A percentile compares a stretch with the other conserved stretches of the same genome.
Evolutionary conservation across 1,140 invertebrate genomes (phyloP).

Genomic region (Caenorhabditis briggsae): DNA sequence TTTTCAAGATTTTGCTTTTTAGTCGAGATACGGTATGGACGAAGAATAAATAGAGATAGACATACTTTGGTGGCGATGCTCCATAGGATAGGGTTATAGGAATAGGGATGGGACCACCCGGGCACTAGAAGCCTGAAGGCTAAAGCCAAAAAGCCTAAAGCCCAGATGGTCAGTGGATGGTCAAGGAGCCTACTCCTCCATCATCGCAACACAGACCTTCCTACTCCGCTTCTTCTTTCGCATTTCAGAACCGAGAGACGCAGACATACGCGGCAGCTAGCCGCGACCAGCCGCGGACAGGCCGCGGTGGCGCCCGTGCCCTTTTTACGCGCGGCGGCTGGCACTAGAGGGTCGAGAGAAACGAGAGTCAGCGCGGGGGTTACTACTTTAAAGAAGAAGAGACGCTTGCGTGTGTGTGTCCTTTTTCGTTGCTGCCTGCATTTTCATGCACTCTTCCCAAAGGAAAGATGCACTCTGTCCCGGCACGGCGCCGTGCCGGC

Average conservation of each 20-base stretch:
- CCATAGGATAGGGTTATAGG: not conserved
- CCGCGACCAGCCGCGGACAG: conserved; percentile 44
- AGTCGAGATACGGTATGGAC: not conserved
- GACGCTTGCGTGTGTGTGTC: not conserved
- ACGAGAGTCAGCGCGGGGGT: not conserved
- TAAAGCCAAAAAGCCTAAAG: not conserved
- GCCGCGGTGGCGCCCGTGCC: not conserved
- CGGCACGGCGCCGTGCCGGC: conserved; percentile 33
- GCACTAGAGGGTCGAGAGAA: conserved; percentile 9
- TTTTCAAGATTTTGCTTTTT: not conserved
- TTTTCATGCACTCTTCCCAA: conserved; percentile 33
- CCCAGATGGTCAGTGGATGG: conserved; percentile 12
- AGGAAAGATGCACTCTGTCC: conserved; percentile 3
- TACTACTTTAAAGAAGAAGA: not conserved
- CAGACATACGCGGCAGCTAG: not conserved
- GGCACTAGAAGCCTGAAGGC: not conserved
- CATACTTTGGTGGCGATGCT: not conserved
- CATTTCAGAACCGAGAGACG: not conserved
- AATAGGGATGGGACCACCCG: no score
- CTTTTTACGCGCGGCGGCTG: conserved; percentile 4
- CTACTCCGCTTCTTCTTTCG: not conserved
- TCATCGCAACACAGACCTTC: not conserved
- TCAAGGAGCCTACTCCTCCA: not conserved
- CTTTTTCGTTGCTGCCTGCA: conserved; percentile 30
- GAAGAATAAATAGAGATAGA: conserved; percentile 3